phyloP scores from a whole-genome alignment of 2,113 vertebrate genomes.

The Chinchilla lanigera region DNA sequence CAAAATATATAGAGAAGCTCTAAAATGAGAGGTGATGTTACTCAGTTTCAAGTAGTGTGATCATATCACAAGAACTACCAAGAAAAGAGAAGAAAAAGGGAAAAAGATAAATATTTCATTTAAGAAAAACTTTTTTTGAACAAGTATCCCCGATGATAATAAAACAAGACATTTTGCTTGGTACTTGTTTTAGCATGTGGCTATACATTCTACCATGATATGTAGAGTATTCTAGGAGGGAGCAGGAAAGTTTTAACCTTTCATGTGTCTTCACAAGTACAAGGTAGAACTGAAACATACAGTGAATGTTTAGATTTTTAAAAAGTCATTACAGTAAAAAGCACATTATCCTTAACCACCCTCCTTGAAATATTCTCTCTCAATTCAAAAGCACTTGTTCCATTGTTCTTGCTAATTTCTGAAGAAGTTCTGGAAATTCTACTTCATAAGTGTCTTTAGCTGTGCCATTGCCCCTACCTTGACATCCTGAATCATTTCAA shows the following conservation, averaged over 20 bases:
- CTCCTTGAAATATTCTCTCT: not conserved
- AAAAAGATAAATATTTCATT: not conserved
- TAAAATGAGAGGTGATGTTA: conserved; percentile 57
- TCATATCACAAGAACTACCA: not conserved
- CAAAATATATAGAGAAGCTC: conserved; percentile 9
- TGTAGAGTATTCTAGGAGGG: not conserved
- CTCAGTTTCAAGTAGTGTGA: not conserved
- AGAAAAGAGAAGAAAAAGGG: not conserved
- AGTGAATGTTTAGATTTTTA: not conserved
- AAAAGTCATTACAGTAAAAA: not conserved
- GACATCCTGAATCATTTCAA: not conserved
- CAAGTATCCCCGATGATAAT: not conserved
- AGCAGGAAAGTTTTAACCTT: not conserved
- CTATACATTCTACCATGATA: not conserved
- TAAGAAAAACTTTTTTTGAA: not conserved
- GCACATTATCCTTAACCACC: not conserved
- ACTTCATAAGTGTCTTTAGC: not conserved
- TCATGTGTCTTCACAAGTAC: not conserved
- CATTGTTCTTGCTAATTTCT: not conserved
- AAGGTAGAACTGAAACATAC: not conserved
- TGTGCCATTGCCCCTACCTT: not conserved
- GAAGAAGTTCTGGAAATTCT: not conserved
- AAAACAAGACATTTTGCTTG: conserved; percentile 9
- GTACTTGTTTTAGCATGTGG: not conserved
- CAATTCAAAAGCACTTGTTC: not conserved